Conservation (phyloP, 2,888 invertebrate genomes). For the Pseudococcus longispinus region DNA sequence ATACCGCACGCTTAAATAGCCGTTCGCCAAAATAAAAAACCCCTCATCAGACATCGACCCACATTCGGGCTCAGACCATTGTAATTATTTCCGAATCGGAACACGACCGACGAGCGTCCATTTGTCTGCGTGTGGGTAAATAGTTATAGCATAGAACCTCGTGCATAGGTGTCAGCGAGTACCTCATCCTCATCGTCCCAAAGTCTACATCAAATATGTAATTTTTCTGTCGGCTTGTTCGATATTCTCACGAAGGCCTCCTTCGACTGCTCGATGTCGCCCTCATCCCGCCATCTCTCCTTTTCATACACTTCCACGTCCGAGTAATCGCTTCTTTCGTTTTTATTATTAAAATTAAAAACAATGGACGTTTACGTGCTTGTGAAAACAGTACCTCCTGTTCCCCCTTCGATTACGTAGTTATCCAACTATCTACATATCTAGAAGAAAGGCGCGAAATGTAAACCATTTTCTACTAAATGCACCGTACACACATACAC, state of each 20-base stretch:
- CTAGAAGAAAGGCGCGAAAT: not conserved
- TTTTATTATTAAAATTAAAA: not conserved
- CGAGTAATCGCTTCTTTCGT: not conserved
- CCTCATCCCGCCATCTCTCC: not conserved
- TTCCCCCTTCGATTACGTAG: slow-evolving; percentile 3
- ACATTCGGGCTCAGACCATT: slow-evolving; percentile 14
- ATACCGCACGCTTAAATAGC: not conserved
- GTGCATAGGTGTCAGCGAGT: not conserved
- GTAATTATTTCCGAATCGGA: slow-evolving; percentile 22
- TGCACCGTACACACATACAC: not conserved
- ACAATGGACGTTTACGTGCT: not conserved
- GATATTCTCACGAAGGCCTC: slow-evolving; percentile 29
- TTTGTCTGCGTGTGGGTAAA: not conserved
- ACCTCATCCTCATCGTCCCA: not conserved
- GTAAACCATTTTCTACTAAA: not conserved
- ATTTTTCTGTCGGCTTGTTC: not conserved
- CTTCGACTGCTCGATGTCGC: slow-evolving; percentile 15
- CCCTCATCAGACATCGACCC: slow-evolving; percentile 18
- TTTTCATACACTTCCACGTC: not conserved
- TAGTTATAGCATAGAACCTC: not conserved
- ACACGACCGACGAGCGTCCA: not conserved
- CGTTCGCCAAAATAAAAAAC: slow-evolving; percentile 1
- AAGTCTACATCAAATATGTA: not conserved
- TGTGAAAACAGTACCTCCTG: slow-evolving; percentile 12
- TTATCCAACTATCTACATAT: not conserved